Base-by-base conservation (phyloP, 2,113 vertebrate species). In the Gymnogyps californianus region DNA sequence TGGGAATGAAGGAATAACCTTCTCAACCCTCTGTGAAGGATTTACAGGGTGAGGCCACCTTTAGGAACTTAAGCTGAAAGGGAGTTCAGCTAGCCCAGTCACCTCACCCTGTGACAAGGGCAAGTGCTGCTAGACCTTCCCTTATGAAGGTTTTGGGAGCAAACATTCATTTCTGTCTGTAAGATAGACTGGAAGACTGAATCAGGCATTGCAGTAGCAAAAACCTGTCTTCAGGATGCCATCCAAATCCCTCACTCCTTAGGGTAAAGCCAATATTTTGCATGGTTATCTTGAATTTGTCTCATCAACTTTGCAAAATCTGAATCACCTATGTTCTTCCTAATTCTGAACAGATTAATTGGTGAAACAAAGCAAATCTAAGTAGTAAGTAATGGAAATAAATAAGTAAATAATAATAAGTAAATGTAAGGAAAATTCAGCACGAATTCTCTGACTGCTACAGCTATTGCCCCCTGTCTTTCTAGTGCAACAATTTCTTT, bases 101-200 rank as follows among this genome's bases (percentile, higher is more conserved):
- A 55, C 28, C 78, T 58, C 7, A 1, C 0, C 0, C 78, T 44
- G 29, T 0, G 0, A 10, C 18, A n/a, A 51, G 57, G 36, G 9
- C 24, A 14, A 59, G 46, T 34, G 31, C 71, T 77, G 16, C 32
- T 49, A 17, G 17, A 61, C 11, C 17, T 78, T 62, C 7, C 4
- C 32, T 58, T 0, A 2, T 2, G 6, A 62, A 78, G 67, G 9
- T 22, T 87, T 85, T 26, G 57, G 66, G 70, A 69, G 54, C 32
- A 89, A 79, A 20, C 18, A 13, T 20, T 79, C 13, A 2, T 28
- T 88, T 18, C 38, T 69, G 32, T 19, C 40, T 72, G 42, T 31
- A 25, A 83, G 70, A 76, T 0, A 52, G 24, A 15, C 55, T 54
- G 22, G 15, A 62, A 26, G 38, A 11, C 32, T 38, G 51, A 62